Conservation (phyloP, 2,888 invertebrate genomes). For the Netelia inedita region DNA sequence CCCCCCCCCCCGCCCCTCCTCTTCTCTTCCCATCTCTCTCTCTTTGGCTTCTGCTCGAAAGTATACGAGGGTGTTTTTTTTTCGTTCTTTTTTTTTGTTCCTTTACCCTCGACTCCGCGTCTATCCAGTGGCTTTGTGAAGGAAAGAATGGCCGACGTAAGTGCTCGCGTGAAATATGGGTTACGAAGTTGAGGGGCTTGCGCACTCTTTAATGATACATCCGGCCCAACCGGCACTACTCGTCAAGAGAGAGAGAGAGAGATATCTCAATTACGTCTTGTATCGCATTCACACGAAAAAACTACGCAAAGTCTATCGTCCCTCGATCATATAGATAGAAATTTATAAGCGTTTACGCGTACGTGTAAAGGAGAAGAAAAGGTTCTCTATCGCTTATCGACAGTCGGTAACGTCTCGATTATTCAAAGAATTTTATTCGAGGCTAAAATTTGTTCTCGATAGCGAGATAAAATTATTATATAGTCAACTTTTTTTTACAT, state of each 20-base stretch:
- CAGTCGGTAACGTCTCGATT: too few species aligned
- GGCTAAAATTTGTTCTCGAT: too few species aligned
- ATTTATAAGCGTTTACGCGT: too few species aligned
- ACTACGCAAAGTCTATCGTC: background rate
- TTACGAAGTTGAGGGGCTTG: conserved; percentile 82
- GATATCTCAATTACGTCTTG: conserved; percentile 58
- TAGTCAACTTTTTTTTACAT: too few species aligned
- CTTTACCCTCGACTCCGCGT: conserved; percentile 15
- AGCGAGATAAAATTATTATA: too few species aligned
- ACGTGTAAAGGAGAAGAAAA: too few species aligned
- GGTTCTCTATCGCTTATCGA: too few species aligned
- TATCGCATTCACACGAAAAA: conserved; percentile 31
- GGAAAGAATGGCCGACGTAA: conserved; percentile 81
- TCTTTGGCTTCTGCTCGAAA: conserved; percentile 37
- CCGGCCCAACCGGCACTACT: conserved; percentile 60
- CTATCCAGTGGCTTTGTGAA: conserved; percentile 81
- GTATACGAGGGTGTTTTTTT: conserved; percentile 40
- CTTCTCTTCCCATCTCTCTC: conserved; percentile 10
- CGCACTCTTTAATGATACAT: conserved; percentile 81
- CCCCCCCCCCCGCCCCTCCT: too few species aligned
- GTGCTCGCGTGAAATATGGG: conserved; percentile 84
- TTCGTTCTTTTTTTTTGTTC: conserved; percentile 5
- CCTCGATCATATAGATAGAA: too few species aligned
- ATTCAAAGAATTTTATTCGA: too few species aligned
- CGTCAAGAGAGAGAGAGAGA: conserved; percentile 37